phyloP scores from a whole-genome alignment of 2,888 invertebrate genomes.

The Magallana nippona region DNA sequence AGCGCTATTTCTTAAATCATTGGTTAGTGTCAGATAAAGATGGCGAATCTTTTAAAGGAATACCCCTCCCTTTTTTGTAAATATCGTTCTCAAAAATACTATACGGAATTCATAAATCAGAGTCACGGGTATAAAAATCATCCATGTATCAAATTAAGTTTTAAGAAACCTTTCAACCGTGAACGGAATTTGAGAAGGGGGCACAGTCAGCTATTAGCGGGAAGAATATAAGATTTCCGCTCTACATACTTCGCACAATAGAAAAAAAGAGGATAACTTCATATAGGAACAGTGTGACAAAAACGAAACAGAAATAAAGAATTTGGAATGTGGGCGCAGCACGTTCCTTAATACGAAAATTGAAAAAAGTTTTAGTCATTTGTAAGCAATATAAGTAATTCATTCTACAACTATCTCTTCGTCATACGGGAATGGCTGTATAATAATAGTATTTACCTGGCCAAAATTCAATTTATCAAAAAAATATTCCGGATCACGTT shows the following conservation, averaged over 20 bases:
- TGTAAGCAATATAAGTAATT: not conserved
- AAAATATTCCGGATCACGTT: too few relatives aligned
- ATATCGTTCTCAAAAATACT: not conserved
- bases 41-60: too few relatives aligned
- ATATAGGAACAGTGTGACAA: constrained; percentile 2
- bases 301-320: not conserved
- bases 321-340: constrained; percentile 31
- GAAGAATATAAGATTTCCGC: not conserved
- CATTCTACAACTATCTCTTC: not conserved
- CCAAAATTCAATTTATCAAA: too few relatives aligned
- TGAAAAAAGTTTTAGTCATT: constrained; percentile 14
- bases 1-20: not conserved
- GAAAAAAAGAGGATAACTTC: not conserved
- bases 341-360: not conserved
- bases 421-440: not conserved
- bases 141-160: constrained; percentile 22
- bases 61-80: too few relatives aligned
- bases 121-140: constrained; percentile 12
- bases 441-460: too few relatives aligned
- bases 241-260: constrained; percentile 22
- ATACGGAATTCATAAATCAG: not conserved
- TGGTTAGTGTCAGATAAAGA: too few relatives aligned
- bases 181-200: constrained; percentile 24
- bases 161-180: not conserved
- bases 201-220: not conserved